Conservation (phyloP, 1,140 invertebrate species). For the Saccostrea cuccullata region DNA sequence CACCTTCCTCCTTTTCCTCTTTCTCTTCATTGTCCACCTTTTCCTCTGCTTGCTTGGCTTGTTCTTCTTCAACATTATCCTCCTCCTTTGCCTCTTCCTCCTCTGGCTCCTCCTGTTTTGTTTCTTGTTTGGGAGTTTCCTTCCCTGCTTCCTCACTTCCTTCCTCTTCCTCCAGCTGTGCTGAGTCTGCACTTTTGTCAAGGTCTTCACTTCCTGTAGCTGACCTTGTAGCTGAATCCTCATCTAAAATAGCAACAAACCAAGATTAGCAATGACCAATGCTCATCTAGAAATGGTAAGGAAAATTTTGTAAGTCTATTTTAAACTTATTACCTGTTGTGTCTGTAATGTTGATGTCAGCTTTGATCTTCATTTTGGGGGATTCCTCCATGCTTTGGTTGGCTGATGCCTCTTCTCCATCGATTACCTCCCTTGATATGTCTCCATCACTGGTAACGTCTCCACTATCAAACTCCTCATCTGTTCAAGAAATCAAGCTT, state of each 20-base stretch:
- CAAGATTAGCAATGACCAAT: too few species aligned
- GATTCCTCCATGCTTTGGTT: constrained; percentile 37
- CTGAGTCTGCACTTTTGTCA: constrained; percentile 49
- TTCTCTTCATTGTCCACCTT: constrained; percentile 40
- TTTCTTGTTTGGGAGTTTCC: constrained; percentile 26
- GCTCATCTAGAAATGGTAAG: too few species aligned
- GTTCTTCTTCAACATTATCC: constrained; percentile 19
- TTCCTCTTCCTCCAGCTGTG: constrained; percentile 38
- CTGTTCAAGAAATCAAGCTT: neutral
- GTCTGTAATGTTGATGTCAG: constrained; percentile 55
- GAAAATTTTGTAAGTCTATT: too few species aligned
- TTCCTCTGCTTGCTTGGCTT: constrained; percentile 45
- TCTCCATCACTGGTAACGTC: constrained; percentile 53
- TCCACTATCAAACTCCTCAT: constrained; percentile 47
- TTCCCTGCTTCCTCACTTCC: constrained; percentile 29
- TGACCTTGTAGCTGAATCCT: constrained; percentile 46
- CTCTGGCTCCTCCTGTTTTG: neutral
- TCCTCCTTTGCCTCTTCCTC: constrained; percentile 24
- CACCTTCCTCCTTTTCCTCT: constrained; percentile 21
- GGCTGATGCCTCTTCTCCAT: constrained; percentile 42
- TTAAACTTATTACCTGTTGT: constrained; percentile 19
- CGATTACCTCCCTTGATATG: constrained; percentile 48
- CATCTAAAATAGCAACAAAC: too few species aligned
- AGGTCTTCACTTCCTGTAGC: constrained; percentile 43
- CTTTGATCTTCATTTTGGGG: constrained; percentile 53